These are phyloP conservation scores for Schizaphis graminum DNA, from an alignment of 2,888 invertebrate genomes.

Conservation along the genomic window DNA sequence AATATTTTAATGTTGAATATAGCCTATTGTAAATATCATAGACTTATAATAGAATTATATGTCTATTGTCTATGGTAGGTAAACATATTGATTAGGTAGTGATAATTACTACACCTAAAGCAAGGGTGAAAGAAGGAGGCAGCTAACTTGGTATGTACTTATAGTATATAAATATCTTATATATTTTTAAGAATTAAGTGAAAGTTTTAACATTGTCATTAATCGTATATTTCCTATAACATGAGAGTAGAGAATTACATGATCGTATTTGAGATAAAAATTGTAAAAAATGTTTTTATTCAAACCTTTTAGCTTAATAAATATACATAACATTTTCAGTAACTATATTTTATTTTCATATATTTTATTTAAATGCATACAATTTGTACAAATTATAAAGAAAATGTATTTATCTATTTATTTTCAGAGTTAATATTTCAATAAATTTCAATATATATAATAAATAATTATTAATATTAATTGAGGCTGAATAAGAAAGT, in stretches of 20 bases:
- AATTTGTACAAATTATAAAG: not conserved
- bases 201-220: not conserved
- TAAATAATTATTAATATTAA: too few relatives aligned
- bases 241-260: not conserved
- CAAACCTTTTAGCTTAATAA: not conserved
- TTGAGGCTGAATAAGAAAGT: too few relatives aligned
- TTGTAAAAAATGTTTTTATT: not conserved
- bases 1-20: not conserved
- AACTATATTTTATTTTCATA: not conserved
- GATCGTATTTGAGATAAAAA: not conserved
- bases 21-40: not conserved
- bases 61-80: too few relatives aligned
- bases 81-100: not conserved
- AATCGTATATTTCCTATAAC: not conserved
- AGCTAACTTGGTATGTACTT: not conserved
- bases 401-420: not conserved
- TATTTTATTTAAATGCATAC: not conserved
- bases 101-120: not conserved
- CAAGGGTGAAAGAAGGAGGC: not conserved
- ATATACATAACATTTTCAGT: not conserved
- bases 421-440: not conserved
- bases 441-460: not conserved
- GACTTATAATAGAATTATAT: too few relatives aligned
- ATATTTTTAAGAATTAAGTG: not conserved
- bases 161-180: not conserved